Conservation (phyloP, 2,888 invertebrate genomes). For the Holacanthella duospinosa region DNA sequence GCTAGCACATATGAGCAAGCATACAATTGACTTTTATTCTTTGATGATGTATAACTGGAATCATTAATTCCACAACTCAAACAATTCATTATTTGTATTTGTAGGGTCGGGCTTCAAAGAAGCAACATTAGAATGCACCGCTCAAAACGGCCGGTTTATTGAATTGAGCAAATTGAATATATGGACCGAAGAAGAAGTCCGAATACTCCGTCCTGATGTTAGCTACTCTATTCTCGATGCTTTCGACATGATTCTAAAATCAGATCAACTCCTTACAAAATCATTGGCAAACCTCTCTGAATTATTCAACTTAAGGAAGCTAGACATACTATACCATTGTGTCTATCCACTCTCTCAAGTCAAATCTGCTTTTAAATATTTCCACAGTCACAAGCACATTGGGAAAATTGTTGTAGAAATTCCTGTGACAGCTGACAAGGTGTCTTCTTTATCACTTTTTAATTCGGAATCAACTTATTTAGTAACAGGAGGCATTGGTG, state of each 20-base stretch:
- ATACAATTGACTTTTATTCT: too few species aligned
- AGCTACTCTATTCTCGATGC: slow-evolving; percentile 16
- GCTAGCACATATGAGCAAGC: too few species aligned
- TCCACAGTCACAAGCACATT: slow-evolving; percentile 2
- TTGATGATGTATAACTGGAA: too few species aligned
- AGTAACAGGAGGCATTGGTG: background rate
- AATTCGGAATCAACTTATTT: background rate
- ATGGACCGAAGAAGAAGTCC: slow-evolving; percentile 17
- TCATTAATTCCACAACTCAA: too few species aligned
- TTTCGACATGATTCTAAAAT: background rate
- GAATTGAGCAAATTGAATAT: slow-evolving; percentile 21
- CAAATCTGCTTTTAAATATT: background rate
- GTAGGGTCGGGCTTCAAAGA: slow-evolving; percentile 21
- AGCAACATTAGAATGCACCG: slow-evolving; percentile 10
- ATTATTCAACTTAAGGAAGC: background rate
- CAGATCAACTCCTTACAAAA: background rate
- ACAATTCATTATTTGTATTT: too few species aligned
- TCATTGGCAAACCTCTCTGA: background rate
- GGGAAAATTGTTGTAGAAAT: slow-evolving; percentile 6
- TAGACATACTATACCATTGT: background rate
- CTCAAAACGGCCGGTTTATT: slow-evolving; percentile 14
- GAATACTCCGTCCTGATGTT: slow-evolving; percentile 17
- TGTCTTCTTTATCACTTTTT: background rate
- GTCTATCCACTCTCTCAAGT: background rate
- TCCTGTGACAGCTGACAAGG: background rate